These are phyloP conservation scores for Leptinotarsa rubiginosa DNA, from an alignment of 2,888 invertebrate species.

Conservation along the genomic window DNA sequence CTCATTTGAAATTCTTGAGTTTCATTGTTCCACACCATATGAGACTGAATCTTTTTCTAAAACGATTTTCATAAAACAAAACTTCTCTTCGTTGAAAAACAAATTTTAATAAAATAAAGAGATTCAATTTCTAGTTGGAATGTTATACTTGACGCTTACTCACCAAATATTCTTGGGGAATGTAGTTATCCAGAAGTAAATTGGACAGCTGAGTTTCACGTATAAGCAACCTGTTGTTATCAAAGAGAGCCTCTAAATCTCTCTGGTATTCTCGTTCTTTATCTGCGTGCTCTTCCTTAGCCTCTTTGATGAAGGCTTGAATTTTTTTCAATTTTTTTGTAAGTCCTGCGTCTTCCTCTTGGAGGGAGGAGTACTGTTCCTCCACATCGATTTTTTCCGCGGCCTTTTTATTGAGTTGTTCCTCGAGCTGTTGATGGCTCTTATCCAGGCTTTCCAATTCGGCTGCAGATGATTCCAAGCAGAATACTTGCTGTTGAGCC, in stretches of 20 bases:
- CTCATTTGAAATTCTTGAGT: slow-evolving; percentile 98
- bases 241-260: slow-evolving; percentile 95
- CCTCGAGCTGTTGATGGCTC: slow-evolving; percentile 84
- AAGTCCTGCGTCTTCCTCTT: slow-evolving; percentile 94
- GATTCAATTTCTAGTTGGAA: background rate
- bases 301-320: slow-evolving; percentile 86
- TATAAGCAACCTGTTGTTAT: slow-evolving; percentile 90
- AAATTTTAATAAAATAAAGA: too few relatives aligned
- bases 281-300: slow-evolving; percentile 86
- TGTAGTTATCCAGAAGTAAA: slow-evolving; percentile 90
- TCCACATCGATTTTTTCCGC: slow-evolving; percentile 94
- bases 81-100: too few relatives aligned
- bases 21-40: slow-evolving; percentile 98
- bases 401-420: slow-evolving; percentile 88
- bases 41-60: slow-evolving; percentile 87
- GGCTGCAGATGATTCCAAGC: slow-evolving; percentile 87
- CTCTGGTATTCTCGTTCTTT: slow-evolving; percentile 94
- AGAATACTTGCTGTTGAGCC: slow-evolving; percentile 90
- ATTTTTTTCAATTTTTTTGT: slow-evolving; percentile 92
- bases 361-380: slow-evolving; percentile 92
- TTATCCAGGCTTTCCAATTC: slow-evolving; percentile 83
- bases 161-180: slow-evolving; percentile 93
- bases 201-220: slow-evolving; percentile 92
- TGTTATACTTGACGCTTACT: slow-evolving; percentile 15
- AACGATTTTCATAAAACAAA: background rate